Percentiles rank a stretch among this genome's conserved stretches.
phyloP scores from a whole-genome alignment of 1,140 invertebrate genomes.

The Apis cerana region DNA sequence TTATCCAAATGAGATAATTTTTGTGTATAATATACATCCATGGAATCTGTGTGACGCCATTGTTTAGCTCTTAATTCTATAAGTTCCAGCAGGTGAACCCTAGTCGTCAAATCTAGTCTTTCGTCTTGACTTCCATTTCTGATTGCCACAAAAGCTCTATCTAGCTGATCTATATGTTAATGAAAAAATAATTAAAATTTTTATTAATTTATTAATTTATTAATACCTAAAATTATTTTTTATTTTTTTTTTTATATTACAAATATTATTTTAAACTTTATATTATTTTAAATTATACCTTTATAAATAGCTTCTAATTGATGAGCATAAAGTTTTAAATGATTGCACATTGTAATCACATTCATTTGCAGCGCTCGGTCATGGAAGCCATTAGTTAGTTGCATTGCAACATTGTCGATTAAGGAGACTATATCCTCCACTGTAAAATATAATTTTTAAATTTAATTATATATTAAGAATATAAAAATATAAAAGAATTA shows the following conservation, averaged over 20 bases:
- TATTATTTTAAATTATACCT: slow-evolving; percentile 78
- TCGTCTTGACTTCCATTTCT: slow-evolving; percentile 92
- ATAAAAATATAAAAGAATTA: neutral
- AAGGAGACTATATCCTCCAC: slow-evolving; percentile 87
- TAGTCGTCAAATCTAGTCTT: slow-evolving; percentile 88
- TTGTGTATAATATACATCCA: slow-evolving; percentile 91
- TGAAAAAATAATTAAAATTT: slow-evolving; percentile 41
- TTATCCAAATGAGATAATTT: slow-evolving; percentile 87
- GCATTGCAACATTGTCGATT: slow-evolving; percentile 86
- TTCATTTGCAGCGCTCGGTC: slow-evolving; percentile 84
- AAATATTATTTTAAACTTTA: slow-evolving; percentile 48
- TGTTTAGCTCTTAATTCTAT: slow-evolving; percentile 93
- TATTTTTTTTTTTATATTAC: slow-evolving; percentile 28
- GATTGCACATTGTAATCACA: slow-evolving; percentile 86
- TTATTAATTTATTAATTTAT: too few relatives aligned
- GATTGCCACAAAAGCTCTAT: slow-evolving; percentile 90
- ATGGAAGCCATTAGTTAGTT: slow-evolving; percentile 84
- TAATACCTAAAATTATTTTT: slow-evolving; percentile 60
- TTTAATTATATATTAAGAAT: slow-evolving; percentile 3
- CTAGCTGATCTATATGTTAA: slow-evolving; percentile 82
- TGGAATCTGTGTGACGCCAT: slow-evolving; percentile 90
- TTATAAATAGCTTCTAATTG: slow-evolving; percentile 89
- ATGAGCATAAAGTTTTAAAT: slow-evolving; percentile 87
- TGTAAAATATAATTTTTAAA: slow-evolving; percentile 69
- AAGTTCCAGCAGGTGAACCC: slow-evolving; percentile 92